Evolutionary conservation across 2,888 invertebrate genomes (phyloP).

Genomic region (Drosophila yooni): DNA sequence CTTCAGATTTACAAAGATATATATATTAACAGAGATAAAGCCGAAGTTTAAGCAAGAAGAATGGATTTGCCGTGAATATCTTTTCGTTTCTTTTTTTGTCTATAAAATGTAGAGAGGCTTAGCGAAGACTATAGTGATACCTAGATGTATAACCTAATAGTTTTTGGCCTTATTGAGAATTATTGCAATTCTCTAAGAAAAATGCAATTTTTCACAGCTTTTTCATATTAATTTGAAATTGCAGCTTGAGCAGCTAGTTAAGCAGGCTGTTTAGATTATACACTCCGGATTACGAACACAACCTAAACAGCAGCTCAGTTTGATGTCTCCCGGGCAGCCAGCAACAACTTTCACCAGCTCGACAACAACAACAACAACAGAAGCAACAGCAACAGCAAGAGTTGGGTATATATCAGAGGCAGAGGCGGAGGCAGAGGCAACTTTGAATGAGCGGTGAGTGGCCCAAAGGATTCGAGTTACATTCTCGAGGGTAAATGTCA

Average conservation of each 20-base stretch:
- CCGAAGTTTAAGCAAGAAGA: neutral
- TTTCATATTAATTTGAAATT: neutral
- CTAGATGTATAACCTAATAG: neutral
- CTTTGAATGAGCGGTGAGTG: constrained; percentile 67
- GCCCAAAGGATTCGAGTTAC: constrained; percentile 57
- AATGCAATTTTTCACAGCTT: neutral
- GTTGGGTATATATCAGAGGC: constrained; percentile 47
- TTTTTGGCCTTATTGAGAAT: neutral
- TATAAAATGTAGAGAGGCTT: neutral
- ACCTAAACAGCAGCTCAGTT: constrained; percentile 33
- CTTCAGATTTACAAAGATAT: neutral
- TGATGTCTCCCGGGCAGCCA: constrained; percentile 29
- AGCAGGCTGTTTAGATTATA: constrained; percentile 9
- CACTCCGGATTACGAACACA: constrained; percentile 17
- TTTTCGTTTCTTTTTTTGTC: no score
- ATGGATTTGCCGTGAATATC: neutral
- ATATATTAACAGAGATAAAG: neutral
- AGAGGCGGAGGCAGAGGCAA: constrained; percentile 45
- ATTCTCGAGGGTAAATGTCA: constrained; percentile 59
- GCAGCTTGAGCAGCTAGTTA: constrained; percentile 13
- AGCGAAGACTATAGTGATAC: no score
- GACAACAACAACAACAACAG: constrained; percentile 18
- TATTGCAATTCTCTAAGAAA: neutral
- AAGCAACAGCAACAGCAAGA: constrained; percentile 25
- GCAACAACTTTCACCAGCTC: constrained; percentile 47